These are phyloP conservation scores for Atherinosoma microstoma DNA, from an alignment of 2,797 vertebrate species.

Conservation along the genomic window DNA sequence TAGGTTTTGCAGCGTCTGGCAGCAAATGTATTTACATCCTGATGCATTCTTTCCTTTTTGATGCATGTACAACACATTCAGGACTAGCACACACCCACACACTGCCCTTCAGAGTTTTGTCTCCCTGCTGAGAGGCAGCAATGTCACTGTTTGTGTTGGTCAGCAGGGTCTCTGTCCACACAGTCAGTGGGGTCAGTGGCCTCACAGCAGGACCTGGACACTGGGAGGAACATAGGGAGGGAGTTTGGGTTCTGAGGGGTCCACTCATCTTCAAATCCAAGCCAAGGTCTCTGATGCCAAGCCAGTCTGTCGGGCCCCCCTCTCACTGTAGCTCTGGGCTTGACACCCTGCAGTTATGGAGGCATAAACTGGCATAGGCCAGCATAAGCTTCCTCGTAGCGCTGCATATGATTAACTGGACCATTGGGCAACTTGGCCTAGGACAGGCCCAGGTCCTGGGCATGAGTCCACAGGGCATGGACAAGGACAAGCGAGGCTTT, in stretches of 20 bases:
- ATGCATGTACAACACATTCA: constrained; percentile 17
- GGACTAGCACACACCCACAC: constrained; percentile 41
- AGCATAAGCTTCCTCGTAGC: constrained; percentile 79
- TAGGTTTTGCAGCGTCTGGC: not conserved
- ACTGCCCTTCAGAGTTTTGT: constrained; percentile 63
- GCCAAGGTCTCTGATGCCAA: constrained; percentile 71
- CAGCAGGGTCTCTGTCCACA: constrained; percentile 77
- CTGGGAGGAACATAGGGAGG: constrained; percentile 47
- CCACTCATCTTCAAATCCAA: constrained; percentile 64
- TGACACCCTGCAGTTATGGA: constrained; percentile 65
- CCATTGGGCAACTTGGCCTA: constrained; percentile 83
- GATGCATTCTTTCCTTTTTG: constrained; percentile 21
- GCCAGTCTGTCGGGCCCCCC: constrained; percentile 66
- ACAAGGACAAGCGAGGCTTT: constrained; percentile 76
- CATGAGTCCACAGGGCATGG: constrained; percentile 79
- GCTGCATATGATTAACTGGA: constrained; percentile 86
- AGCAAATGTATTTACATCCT: constrained; percentile 9
- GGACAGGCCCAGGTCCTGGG: constrained; percentile 74
- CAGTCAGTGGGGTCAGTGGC: constrained; percentile 71
- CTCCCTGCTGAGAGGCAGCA: constrained; percentile 58
- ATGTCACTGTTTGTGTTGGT: constrained; percentile 74
- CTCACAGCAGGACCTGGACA: constrained; percentile 72
- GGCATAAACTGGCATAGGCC: constrained; percentile 72
- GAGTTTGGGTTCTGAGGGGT: constrained; percentile 60
- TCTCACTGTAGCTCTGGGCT: constrained; percentile 62